A percentile compares a stretch with the other conserved stretches of the same genome.
These are phyloP conservation scores for Flexamia atlantica DNA, from an alignment of 2,888 invertebrate species.

Conservation along the genomic window DNA sequence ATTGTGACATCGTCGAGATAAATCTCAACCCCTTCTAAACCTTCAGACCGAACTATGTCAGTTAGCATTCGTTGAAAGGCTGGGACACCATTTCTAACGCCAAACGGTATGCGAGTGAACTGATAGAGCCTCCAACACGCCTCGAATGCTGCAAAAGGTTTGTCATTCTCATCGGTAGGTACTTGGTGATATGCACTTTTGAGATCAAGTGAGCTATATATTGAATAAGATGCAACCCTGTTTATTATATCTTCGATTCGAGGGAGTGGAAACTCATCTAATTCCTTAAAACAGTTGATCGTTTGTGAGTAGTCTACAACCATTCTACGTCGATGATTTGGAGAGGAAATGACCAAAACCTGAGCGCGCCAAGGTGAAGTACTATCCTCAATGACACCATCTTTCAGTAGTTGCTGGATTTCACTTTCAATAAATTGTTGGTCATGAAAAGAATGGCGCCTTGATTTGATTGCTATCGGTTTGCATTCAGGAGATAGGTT, in stretches of 20 bases:
- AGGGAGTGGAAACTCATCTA: not conserved
- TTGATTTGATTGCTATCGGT: not conserved
- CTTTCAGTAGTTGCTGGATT: not conserved
- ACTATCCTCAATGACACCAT: not conserved
- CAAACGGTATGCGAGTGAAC: slow-evolving; percentile 42
- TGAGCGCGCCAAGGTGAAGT: not conserved
- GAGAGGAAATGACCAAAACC: not conserved
- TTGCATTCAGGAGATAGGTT: slow-evolving; percentile 3
- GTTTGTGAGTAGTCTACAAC: slow-evolving; percentile 10
- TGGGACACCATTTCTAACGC: slow-evolving; percentile 22
- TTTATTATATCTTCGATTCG: not conserved
- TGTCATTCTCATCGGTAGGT: slow-evolving; percentile 6
- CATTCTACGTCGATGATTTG: not conserved
- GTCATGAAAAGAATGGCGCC: not conserved
- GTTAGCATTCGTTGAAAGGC: not conserved
- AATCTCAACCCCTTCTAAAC: slow-evolving; percentile 54
- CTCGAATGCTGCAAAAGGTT: slow-evolving; percentile 38
- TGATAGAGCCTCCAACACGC: slow-evolving; percentile 34
- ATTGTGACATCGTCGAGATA: slow-evolving; percentile 65
- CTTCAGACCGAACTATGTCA: slow-evolving; percentile 56
- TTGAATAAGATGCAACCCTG: not conserved
- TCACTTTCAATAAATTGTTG: not conserved
- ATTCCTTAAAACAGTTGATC: not conserved
- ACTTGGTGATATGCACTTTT: slow-evolving; percentile 52
- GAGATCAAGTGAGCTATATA: not conserved